A percentile compares a stretch with the other conserved stretches of the same genome.
These are phyloP conservation scores for Ctenochaetus hawaiiensis DNA, from an alignment of 2,797 vertebrate species.

Conservation along the genomic window DNA sequence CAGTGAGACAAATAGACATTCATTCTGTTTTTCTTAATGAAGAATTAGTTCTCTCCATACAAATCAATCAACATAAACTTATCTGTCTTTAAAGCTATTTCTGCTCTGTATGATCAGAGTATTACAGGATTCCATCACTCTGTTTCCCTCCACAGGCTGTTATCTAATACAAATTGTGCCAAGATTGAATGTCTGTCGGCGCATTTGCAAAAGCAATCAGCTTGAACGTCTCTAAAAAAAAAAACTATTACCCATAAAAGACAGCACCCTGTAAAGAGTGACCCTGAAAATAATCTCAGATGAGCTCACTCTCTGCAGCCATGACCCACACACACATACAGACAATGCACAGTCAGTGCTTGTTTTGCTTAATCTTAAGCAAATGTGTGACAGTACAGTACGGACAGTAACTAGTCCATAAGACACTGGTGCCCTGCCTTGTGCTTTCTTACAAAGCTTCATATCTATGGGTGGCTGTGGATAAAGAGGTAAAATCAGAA, in stretches of 20 bases:
- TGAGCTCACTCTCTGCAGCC: not conserved
- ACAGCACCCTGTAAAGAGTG: constrained; percentile 33
- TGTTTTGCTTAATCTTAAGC: not conserved
- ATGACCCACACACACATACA: not conserved
- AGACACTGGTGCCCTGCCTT: constrained; percentile 19
- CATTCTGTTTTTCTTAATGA: not conserved
- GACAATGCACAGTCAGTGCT: constrained; percentile 15
- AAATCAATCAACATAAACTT: constrained; percentile 6
- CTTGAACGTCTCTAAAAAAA: constrained; percentile 20
- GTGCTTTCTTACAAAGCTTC: constrained; percentile 6
- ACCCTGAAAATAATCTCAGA: constrained; percentile 55
- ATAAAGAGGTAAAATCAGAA: no score
- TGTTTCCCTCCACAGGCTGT: constrained; percentile 25
- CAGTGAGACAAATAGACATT: not conserved
- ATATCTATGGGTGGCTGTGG: not conserved
- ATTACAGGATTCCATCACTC: constrained; percentile 56
- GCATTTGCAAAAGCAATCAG: constrained; percentile 73
- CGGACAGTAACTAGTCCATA: constrained; percentile 2
- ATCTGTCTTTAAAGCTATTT: constrained; percentile 31
- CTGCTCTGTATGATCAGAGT: constrained; percentile 42
- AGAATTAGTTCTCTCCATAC: not conserved
- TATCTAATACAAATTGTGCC: constrained; percentile 57
- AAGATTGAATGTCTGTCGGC: constrained; percentile 59
- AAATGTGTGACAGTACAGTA: constrained; percentile 9
- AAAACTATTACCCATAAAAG: constrained; percentile 66